Base-by-base conservation (phyloP, 1,140 invertebrate species). In the Apocrypta bakeri region DNA sequence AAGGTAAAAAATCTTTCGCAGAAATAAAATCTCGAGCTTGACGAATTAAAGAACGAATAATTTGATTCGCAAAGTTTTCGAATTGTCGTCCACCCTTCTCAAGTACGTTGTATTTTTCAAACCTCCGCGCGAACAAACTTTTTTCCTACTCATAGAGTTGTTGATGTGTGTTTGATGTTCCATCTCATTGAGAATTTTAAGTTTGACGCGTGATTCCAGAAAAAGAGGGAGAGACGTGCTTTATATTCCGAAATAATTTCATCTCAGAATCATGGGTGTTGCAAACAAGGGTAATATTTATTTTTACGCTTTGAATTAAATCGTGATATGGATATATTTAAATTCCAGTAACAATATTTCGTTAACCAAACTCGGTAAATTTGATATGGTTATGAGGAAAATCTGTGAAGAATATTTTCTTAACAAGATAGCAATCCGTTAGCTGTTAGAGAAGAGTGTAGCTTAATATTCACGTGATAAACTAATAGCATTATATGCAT, bases 11-110 rank as follows among this genome's bases (percentile, higher is more conserved):
- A 40, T 72, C 69, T 72, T 33, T 1, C 69, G 69, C 27, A n/a
- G 6, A 66, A 2, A 37, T 37, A 42, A 42, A 73, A n/a, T 6
- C 14, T 8, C 71, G 14, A n/a, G 29, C 8, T 31, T 29, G 21
- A n/a, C 71, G 71, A 73, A 73, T 73, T 40, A 73, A 42, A 73
- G 71, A 42, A 11, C 14, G 71, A 37, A 24, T 73, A 73, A 42
- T 42, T n/a, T 40, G 71, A 40, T 42, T 73, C 71, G 71, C 33
- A 14, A 73, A 73, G 33, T 73, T 73, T 14, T n/a, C 71, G 80
- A 21, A 56, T 56, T 56, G 48, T n/a, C 48, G 17, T 25, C 64
- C 9, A 14, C 17, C 48, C n/a, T n/a, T 48, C 42, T 48, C 42
- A 3, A 11, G 11, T 9, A 12, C 21, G 12, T n/a, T 56, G 48